Percentiles rank a stretch among this genome's conserved stretches.
These are phyloP conservation scores for Rhyacophila brunnea DNA, from an alignment of 1,140 invertebrate species.

Conservation along the genomic window DNA sequence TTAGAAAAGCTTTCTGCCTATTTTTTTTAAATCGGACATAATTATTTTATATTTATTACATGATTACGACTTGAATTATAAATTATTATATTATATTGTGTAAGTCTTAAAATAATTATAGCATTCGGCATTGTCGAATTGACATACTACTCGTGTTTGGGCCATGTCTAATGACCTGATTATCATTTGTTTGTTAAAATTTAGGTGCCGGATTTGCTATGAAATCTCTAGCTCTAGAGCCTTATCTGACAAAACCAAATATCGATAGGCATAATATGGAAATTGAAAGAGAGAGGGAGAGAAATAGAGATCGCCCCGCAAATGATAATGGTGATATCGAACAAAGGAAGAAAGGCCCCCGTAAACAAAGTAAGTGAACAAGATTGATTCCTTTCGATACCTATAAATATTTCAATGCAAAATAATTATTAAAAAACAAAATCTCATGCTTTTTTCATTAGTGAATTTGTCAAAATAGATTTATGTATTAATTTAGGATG, in stretches of 20 bases:
- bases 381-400: too few relatives aligned
- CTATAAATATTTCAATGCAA: too few relatives aligned
- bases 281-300: constrained; percentile 46
- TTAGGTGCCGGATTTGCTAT: constrained; percentile 23
- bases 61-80: too few relatives aligned
- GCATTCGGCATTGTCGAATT: too few relatives aligned
- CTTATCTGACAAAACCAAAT: constrained; percentile 53
- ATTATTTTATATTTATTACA: too few relatives aligned
- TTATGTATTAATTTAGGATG: too few relatives aligned
- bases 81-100: too few relatives aligned
- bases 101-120: too few relatives aligned
- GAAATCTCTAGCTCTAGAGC: constrained; percentile 47
- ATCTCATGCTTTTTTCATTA: background rate
- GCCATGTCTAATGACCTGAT: too few relatives aligned
- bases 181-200: background rate
- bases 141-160: too few relatives aligned
- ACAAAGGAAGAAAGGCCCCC: constrained; percentile 8
- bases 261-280: constrained; percentile 54
- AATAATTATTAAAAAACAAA: background rate
- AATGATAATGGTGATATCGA: constrained; percentile 28
- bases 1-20: background rate
- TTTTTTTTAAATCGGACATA: too few relatives aligned
- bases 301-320: constrained; percentile 17
- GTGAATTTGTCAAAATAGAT: background rate
- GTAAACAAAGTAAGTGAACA: constrained; percentile 28